These are phyloP conservation scores for Pyrocoelia pectoralis DNA, from an alignment of 2,888 invertebrate species.

Conservation along the genomic window DNA sequence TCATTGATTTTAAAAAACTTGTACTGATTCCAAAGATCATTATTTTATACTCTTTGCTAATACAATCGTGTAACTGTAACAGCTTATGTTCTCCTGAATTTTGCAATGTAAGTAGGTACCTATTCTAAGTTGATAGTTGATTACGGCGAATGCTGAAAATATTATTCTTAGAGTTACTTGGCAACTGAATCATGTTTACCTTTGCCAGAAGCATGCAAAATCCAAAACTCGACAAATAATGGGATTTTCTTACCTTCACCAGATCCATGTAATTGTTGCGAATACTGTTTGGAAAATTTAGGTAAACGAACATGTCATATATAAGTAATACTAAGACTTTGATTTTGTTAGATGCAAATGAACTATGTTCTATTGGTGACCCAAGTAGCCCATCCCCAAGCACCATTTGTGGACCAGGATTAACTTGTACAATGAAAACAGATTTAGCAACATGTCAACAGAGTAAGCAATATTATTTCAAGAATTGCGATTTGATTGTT, in stretches of 20 bases:
- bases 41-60: too few species aligned
- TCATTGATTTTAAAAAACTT: too few species aligned
- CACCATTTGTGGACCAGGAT: conserved; percentile 68
- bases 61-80: too few species aligned
- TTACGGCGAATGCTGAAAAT: too few species aligned
- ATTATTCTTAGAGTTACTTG: conserved; percentile 1
- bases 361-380: conserved; percentile 59
- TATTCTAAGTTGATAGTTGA: too few species aligned
- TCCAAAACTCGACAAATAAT: conserved; percentile 66
- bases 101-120: too few species aligned
- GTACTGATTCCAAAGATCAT: too few species aligned
- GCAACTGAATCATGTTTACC: conserved; percentile 7
- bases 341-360: conserved; percentile 60
- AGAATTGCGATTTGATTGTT: not conserved
- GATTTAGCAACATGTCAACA: conserved; percentile 57
- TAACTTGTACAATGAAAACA: conserved; percentile 58
- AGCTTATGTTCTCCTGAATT: too few species aligned
- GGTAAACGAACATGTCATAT: conserved; percentile 55
- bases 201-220: conserved; percentile 60
- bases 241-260: conserved; percentile 66
- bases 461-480: conserved; percentile 56
- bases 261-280: conserved; percentile 70
- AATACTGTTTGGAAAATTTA: conserved; percentile 66
- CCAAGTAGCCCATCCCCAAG: conserved; percentile 63
- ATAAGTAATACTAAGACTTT: not conserved